phyloP scores from a whole-genome alignment of 2,797 vertebrate species.

The Spinus pinus region DNA sequence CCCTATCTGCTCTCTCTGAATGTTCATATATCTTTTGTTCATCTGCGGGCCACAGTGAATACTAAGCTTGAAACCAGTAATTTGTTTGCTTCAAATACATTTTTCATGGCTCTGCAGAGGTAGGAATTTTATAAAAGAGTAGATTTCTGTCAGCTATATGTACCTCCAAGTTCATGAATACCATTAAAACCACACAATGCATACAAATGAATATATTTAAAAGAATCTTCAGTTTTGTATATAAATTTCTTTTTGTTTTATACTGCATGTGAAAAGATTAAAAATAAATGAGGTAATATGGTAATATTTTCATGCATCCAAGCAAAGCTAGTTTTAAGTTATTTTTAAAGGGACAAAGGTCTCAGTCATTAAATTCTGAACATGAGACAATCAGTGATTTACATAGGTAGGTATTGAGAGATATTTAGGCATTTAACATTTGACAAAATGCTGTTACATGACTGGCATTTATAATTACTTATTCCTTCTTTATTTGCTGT shows the following conservation, averaged over 20 bases:
- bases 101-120: constrained; percentile 1
- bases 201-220: not conserved
- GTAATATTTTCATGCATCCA: not conserved
- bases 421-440: not conserved
- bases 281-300: not conserved
- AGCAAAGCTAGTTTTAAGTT: not conserved
- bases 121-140: not conserved
- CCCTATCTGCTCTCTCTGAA: not conserved
- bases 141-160: not conserved
- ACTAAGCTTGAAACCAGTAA: constrained; percentile 13
- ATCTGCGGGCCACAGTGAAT: not conserved
- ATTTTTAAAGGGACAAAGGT: not conserved
- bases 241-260: not conserved
- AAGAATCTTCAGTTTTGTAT: not conserved
- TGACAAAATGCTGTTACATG: not conserved
- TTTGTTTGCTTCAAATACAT: not conserved
- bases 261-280: not conserved
- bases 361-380: not conserved
- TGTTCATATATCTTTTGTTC: not conserved
- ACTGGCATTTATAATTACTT: not conserved
- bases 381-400: not conserved
- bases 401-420: not conserved
- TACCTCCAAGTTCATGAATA: not conserved
- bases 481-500: not conserved
- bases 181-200: not conserved